Percentiles rank a stretch among this genome's conserved stretches.
Evolutionary conservation across 2,797 vertebrate species (phyloP).

Genomic region (Micrastur ruficollis): DNA sequence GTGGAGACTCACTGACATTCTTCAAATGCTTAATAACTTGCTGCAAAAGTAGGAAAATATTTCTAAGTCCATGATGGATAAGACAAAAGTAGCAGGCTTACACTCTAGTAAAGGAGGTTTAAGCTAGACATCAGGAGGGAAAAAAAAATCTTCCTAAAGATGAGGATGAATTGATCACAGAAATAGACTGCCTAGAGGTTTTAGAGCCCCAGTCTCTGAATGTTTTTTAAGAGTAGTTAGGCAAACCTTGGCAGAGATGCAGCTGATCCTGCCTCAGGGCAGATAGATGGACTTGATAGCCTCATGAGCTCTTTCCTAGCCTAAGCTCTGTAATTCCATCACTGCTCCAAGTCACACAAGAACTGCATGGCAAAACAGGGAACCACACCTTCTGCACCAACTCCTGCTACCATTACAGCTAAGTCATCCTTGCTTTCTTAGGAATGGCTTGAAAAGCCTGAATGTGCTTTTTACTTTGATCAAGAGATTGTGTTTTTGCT

Average conservation of each 20-base stretch:
- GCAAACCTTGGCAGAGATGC: not conserved
- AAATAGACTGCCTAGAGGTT: not conserved
- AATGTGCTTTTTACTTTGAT: not conserved
- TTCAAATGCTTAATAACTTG: not conserved
- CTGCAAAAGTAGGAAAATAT: not conserved
- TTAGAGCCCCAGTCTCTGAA: not conserved
- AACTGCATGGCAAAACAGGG: not conserved
- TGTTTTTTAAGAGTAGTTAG: not conserved
- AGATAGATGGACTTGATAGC: not conserved
- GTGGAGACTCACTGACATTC: not conserved
- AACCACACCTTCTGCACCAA: not conserved
- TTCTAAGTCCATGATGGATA: not conserved
- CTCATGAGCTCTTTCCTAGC: not conserved
- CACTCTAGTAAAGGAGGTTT: not conserved
- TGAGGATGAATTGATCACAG: not conserved
- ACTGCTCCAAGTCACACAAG: not conserved
- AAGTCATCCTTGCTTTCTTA: not conserved
- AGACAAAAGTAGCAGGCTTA: not conserved
- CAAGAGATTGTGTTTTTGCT: not conserved
- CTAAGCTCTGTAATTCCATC: not conserved
- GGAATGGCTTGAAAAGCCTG: not conserved
- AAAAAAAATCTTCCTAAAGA: not conserved
- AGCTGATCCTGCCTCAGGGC: not conserved
- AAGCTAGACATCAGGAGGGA: not conserved
- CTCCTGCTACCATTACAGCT: not conserved